phyloP scores from a whole-genome alignment of 2,113 vertebrate species.

The Nipponia nippon region DNA sequence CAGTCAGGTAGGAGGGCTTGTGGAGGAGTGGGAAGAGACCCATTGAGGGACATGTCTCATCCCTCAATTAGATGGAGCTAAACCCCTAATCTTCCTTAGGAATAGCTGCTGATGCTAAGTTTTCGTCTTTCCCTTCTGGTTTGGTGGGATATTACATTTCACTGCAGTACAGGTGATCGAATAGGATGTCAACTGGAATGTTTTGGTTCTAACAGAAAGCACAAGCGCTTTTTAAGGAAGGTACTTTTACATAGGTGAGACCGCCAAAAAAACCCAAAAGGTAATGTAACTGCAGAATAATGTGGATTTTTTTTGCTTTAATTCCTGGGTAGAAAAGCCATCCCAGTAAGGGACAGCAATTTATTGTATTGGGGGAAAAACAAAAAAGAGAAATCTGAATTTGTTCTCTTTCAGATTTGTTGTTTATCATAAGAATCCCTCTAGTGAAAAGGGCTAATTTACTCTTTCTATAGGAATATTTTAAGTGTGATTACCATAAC shows the following conservation, averaged over 20 bases:
- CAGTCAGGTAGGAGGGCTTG: slow-evolving; percentile 21
- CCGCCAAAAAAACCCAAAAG: neutral
- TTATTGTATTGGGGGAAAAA: slow-evolving; percentile 33
- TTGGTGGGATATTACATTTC: slow-evolving; percentile 17
- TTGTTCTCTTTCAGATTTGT: slow-evolving; percentile 67
- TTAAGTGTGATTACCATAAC: slow-evolving; percentile 81
- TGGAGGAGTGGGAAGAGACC: neutral
- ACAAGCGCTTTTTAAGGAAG: neutral
- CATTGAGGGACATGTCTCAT: neutral
- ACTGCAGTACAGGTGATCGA: neutral
- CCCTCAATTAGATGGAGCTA: slow-evolving; percentile 29
- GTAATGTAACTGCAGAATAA: neutral
- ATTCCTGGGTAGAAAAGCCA: slow-evolving; percentile 26
- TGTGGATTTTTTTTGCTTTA: neutral
- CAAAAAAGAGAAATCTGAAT: slow-evolving; percentile 19
- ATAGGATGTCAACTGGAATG: neutral
- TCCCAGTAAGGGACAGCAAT: slow-evolving; percentile 49
- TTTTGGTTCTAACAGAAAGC: neutral
- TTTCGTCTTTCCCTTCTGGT: slow-evolving; percentile 10
- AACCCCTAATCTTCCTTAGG: slow-evolving; percentile 24
- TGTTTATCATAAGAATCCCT: slow-evolving; percentile 78
- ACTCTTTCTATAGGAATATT: slow-evolving; percentile 81
- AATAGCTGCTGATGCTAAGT: slow-evolving; percentile 23
- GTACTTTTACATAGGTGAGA: neutral
- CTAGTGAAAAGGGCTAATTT: slow-evolving; percentile 79